phyloP scores from a whole-genome alignment of 2,113 vertebrate species.

The Phrynosoma platyrhinos region DNA sequence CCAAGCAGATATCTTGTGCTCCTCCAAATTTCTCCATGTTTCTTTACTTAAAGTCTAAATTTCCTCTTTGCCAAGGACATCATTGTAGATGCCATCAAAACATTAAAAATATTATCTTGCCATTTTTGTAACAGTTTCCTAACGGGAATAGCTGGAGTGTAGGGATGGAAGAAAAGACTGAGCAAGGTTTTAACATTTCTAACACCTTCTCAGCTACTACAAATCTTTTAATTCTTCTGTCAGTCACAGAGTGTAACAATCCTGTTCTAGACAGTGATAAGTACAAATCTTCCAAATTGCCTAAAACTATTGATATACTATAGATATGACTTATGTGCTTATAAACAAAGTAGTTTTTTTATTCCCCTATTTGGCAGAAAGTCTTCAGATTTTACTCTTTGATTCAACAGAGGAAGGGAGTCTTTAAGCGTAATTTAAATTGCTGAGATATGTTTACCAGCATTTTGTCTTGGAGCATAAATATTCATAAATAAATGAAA shows the following conservation, averaged over 20 bases:
- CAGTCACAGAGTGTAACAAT: constrained; percentile 69
- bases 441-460: constrained; percentile 35
- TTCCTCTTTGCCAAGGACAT: constrained; percentile 6
- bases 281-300: constrained; percentile 72
- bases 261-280: constrained; percentile 66
- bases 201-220: constrained; percentile 47
- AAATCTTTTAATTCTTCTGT: constrained; percentile 69
- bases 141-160: background rate
- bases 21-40: constrained; percentile 1
- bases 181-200: constrained; percentile 63
- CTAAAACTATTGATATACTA: constrained; percentile 72
- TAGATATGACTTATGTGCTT: constrained; percentile 62
- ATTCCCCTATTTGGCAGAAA: constrained; percentile 42
- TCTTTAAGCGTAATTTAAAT: constrained; percentile 53
- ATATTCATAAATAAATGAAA: constrained; percentile 41
- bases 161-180: constrained; percentile 38
- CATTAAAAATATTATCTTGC: constrained; percentile 1
- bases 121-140: constrained; percentile 16
- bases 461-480: constrained; percentile 23
- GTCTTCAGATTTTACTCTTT: constrained; percentile 54
- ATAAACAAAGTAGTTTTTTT: constrained; percentile 51
- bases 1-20: background rate
- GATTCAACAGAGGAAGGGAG: constrained; percentile 46
- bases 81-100: background rate
- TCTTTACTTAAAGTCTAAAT: background rate